Conservation (phyloP, 2,113 vertebrate species). For the Willisornis vidua region DNA sequence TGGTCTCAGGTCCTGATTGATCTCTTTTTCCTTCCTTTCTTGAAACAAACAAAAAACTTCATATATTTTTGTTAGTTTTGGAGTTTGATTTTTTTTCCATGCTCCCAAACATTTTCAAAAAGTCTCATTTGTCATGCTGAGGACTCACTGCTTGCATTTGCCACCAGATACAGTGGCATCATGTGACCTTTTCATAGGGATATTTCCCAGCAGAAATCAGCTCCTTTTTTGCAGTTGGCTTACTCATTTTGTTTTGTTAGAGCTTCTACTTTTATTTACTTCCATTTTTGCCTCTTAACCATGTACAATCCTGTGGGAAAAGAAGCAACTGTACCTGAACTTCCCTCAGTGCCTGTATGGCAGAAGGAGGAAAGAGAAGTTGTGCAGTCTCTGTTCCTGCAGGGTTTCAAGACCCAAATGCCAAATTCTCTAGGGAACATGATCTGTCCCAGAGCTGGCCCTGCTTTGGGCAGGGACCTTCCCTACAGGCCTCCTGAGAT, state of each 20-base stretch:
- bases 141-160: neutral
- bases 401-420: neutral
- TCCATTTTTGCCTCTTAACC: neutral
- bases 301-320: neutral
- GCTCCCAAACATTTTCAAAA: neutral
- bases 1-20: neutral
- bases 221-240: neutral
- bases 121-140: neutral
- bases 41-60: neutral
- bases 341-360: neutral
- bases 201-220: neutral
- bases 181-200: neutral
- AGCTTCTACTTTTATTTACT: neutral
- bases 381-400: neutral
- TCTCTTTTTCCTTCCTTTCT: conserved; percentile 40
- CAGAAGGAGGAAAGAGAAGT: neutral
- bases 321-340: neutral
- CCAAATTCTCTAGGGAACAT: neutral
- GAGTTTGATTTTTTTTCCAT: neutral
- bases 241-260: neutral
- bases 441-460: neutral
- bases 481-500: neutral
- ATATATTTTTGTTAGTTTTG: neutral
- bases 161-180: neutral
- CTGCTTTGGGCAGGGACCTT: neutral